Evolutionary conservation across 2,888 invertebrate species (phyloP).

Genomic region (Calliopum simillimum): DNA sequence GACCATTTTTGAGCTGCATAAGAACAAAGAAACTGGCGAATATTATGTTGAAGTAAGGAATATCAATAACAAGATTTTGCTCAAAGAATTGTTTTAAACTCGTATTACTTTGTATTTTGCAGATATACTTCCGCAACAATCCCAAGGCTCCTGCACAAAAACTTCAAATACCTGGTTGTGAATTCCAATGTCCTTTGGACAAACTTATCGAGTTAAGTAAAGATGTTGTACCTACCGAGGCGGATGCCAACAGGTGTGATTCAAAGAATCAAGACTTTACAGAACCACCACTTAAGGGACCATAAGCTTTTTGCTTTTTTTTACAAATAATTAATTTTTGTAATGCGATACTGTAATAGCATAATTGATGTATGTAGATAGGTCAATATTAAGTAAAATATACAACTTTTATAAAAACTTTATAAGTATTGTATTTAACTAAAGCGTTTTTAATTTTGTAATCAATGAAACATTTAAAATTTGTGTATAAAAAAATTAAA

Average conservation of each 20-base stretch:
- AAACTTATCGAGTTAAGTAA: constrained; percentile 70
- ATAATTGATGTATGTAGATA: too few species aligned
- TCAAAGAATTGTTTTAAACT: background rate
- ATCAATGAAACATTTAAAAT: background rate
- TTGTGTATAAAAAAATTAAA: background rate
- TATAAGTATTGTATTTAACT: background rate
- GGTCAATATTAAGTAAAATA: too few species aligned
- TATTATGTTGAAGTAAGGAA: constrained; percentile 65
- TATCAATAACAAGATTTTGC: background rate
- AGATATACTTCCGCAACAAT: constrained; percentile 69
- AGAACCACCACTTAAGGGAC: constrained; percentile 69
- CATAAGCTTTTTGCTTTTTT: constrained; percentile 48
- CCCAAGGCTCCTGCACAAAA: constrained; percentile 69
- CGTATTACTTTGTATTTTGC: background rate
- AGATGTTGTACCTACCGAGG: constrained; percentile 70
- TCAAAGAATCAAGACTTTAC: constrained; percentile 70
- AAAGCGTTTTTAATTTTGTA: background rate
- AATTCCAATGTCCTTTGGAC: constrained; percentile 72
- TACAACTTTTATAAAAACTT: too few species aligned
- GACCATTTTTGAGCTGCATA: constrained; percentile 74
- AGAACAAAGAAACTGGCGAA: constrained; percentile 67
- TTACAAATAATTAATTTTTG: background rate
- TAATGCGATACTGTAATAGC: too few species aligned
- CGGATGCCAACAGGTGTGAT: constrained; percentile 70
- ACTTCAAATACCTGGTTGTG: constrained; percentile 75